Evolutionary conservation across 2,888 invertebrate species (phyloP).

Genomic region (Dryococelus australis): DNA sequence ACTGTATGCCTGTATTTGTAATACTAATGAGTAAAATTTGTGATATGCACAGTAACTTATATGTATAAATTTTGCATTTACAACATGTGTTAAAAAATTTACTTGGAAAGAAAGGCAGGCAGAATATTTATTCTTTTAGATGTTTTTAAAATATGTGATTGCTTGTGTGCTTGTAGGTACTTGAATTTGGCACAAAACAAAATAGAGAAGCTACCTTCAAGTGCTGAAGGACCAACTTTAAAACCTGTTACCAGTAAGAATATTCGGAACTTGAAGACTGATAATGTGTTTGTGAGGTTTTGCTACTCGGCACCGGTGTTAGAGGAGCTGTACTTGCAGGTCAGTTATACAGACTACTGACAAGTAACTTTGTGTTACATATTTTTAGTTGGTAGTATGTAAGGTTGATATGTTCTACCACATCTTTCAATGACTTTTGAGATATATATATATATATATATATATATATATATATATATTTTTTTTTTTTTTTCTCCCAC

Average conservation of each 20-base stretch:
- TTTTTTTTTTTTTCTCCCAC: too few species aligned
- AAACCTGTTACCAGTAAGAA: conserved; percentile 48
- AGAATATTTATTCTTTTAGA: background rate
- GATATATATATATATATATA: too few species aligned
- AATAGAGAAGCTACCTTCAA: conserved; percentile 75
- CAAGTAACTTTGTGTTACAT: too few species aligned
- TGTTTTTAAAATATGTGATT: background rate
- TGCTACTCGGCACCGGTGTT: conserved; percentile 78
- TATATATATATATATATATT: too few species aligned
- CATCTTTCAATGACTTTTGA: too few species aligned
- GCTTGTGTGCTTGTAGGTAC: conserved; percentile 60
- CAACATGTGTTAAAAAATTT: conserved; percentile 24
- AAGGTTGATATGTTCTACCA: too few species aligned
- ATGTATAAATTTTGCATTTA: background rate
- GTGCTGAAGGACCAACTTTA: conserved; percentile 53
- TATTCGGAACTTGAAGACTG: conserved; percentile 49
- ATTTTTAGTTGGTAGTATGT: too few species aligned
- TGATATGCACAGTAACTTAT: background rate
- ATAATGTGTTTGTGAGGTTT: conserved; percentile 49
- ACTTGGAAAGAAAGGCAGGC: background rate
- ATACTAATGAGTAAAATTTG: too few species aligned
- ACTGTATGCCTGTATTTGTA: too few species aligned
- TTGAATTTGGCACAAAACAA: conserved; percentile 91
- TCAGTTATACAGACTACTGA: conserved; percentile 49
- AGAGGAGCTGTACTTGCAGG: conserved; percentile 90